Conservation (phyloP, 2,888 invertebrate species). For the Pristionchus japonicus region DNA sequence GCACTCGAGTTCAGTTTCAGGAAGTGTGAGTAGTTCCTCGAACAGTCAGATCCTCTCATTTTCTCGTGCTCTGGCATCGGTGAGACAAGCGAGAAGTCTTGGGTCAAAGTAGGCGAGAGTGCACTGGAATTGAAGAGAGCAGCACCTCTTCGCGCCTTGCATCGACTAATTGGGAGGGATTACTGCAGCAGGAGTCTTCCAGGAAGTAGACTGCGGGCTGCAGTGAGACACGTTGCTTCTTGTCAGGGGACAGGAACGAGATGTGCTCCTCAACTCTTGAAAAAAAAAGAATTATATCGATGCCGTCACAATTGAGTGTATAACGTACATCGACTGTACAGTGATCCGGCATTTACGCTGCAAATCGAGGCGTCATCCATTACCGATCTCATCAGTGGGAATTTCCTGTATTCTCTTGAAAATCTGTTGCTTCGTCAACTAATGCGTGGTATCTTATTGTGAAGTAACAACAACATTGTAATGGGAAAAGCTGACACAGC, state of each 20-base stretch:
- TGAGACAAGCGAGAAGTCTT: too few relatives aligned
- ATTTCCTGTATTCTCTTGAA: background rate
- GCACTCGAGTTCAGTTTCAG: too few relatives aligned
- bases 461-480: too few relatives aligned
- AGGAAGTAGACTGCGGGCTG: background rate
- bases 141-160: background rate
- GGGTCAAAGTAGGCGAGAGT: background rate
- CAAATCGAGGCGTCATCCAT: background rate
- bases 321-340: background rate
- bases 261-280: too few relatives aligned
- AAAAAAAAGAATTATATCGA: too few relatives aligned
- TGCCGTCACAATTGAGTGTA: too few relatives aligned
- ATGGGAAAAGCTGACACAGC: too few relatives aligned
- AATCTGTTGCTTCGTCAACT: background rate
- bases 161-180: background rate
- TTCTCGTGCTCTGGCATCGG: too few relatives aligned
- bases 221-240: background rate
- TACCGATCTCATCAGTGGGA: background rate
- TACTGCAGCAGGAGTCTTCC: background rate
- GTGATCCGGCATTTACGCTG: background rate
- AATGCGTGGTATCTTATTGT: background rate
- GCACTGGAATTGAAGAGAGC: background rate
- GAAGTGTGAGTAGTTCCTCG: too few relatives aligned
- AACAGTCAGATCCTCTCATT: too few relatives aligned
- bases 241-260: background rate